These are phyloP conservation scores for Takifugu ocellatus DNA, from an alignment of 2,797 vertebrate species.

Conservation along the genomic window DNA sequence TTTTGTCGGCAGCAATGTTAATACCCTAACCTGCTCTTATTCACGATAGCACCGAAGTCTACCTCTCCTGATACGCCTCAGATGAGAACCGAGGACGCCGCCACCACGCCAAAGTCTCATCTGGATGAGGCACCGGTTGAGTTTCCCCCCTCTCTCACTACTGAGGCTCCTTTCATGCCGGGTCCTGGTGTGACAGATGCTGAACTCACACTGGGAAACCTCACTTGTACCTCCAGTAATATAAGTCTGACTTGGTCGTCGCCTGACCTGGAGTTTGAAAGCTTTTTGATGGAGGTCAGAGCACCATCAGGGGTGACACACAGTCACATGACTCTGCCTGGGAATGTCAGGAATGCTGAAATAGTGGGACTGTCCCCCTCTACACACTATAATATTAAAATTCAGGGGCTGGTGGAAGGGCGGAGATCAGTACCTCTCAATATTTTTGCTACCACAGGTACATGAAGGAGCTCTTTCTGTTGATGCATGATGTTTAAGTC, in stretches of 20 bases:
- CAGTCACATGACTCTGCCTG: conserved; percentile 38
- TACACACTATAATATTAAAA: conserved; percentile 65
- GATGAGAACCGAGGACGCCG: conserved; percentile 57
- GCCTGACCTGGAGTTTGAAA: conserved; percentile 63
- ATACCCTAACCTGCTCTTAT: conserved; percentile 67
- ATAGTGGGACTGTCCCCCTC: conserved; percentile 67
- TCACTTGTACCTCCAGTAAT: conserved; percentile 49
- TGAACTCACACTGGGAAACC: conserved; percentile 41
- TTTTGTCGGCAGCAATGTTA: conserved; percentile 34
- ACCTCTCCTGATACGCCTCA: conserved; percentile 59
- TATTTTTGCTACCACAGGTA: conserved; percentile 75
- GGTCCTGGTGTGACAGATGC: conserved; percentile 14
- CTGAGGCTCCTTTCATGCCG: conserved; percentile 27
- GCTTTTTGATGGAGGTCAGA: conserved; percentile 69
- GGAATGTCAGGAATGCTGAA: conserved; percentile 59
- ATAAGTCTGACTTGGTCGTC: conserved; percentile 65
- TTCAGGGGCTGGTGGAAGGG: conserved; percentile 67
- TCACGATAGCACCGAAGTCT: conserved; percentile 63
- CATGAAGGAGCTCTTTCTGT: conserved; percentile 38
- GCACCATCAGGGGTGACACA: conserved; percentile 43
- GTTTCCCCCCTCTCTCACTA: conserved; percentile 23
- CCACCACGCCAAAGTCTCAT: conserved; percentile 36
- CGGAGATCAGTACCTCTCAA: conserved; percentile 63
- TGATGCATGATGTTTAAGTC: conserved; percentile 14
- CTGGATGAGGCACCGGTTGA: conserved; percentile 31